Conservation (phyloP, 1,140 invertebrate genomes). For the Drosophila tani region DNA sequence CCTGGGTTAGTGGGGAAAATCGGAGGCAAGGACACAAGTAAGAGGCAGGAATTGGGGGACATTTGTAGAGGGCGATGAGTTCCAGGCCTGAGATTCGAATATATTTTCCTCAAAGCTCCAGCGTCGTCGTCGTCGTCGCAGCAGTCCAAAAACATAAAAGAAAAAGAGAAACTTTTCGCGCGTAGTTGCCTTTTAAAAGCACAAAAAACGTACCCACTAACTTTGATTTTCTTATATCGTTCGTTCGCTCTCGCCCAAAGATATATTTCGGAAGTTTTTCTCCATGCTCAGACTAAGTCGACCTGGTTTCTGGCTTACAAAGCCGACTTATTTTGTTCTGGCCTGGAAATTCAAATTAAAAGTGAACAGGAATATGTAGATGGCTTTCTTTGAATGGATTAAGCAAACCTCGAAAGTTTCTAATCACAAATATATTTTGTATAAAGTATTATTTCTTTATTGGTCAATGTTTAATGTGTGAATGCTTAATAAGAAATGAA, state of each 20-base stretch:
- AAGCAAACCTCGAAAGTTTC: not conserved
- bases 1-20: conserved; percentile 2
- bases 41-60: conserved; percentile 5
- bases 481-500: not conserved
- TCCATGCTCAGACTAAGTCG: conserved; percentile 3
- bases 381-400: conserved; percentile 1
- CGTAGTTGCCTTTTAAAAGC: conserved; percentile 49
- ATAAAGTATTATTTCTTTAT: too few species aligned
- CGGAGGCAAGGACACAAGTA: not conserved
- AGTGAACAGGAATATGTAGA: not conserved
- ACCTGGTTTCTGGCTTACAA: conserved; percentile 6
- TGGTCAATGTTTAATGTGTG: too few species aligned
- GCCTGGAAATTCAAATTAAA: not conserved
- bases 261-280: conserved; percentile 61
- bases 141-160: conserved; percentile 18
- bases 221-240: conserved; percentile 48
- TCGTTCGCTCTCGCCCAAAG: conserved; percentile 18
- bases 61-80: conserved; percentile 24
- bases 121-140: conserved; percentile 14
- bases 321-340: not conserved
- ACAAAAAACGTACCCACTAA: conserved; percentile 50
- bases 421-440: not conserved
- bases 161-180: conserved; percentile 66
- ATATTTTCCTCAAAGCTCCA: conserved; percentile 64
- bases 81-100: conserved; percentile 65